phyloP scores from a whole-genome alignment of 2,797 vertebrate species.

The Capromys pilorides region DNA sequence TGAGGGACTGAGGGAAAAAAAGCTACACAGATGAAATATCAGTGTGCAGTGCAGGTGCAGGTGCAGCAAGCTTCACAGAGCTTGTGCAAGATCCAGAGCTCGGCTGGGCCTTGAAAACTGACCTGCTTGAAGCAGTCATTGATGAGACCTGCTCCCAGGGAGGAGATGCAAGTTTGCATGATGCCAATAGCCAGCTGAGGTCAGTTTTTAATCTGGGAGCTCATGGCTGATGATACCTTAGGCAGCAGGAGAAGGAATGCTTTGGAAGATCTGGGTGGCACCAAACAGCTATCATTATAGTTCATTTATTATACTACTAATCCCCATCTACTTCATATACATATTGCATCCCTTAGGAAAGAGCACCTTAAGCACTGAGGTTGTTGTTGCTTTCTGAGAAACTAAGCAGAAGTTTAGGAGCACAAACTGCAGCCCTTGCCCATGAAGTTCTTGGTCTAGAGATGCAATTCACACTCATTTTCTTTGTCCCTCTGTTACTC shows the following conservation, averaged over 20 bases:
- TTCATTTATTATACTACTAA: not conserved
- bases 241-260: not conserved
- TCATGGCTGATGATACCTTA: not conserved
- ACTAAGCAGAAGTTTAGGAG: not conserved
- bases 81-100: not conserved
- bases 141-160: not conserved
- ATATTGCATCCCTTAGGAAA: not conserved
- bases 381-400: not conserved
- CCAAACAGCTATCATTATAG: not conserved
- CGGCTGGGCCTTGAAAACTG: not conserved
- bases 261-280: not conserved
- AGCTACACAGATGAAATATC: not conserved
- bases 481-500: not conserved
- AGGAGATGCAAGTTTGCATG: not conserved
- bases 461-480: not conserved
- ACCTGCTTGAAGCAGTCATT: not conserved
- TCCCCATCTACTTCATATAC: not conserved
- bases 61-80: not conserved
- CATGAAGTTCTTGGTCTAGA: not conserved
- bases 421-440: not conserved
- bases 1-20: not conserved
- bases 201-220: slow-evolving; percentile 3
- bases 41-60: accelerated
- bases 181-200: not conserved
- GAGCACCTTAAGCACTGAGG: not conserved